Evolutionary conservation across 2,113 vertebrate genomes (phyloP).

Genomic region (Salvelinus fontinalis): DNA sequence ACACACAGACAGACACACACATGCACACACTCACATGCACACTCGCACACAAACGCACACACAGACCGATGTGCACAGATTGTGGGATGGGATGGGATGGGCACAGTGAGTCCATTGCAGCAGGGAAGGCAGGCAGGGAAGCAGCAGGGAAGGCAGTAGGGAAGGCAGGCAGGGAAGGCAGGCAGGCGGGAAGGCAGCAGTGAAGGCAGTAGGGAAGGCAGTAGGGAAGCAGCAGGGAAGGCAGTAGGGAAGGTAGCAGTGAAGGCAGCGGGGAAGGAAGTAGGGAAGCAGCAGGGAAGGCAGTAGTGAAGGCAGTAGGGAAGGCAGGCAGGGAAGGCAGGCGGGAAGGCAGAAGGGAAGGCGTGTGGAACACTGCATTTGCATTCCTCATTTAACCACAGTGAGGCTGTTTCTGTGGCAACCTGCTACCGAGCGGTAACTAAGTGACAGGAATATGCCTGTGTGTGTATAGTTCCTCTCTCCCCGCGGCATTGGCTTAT

Average conservation of each 20-base stretch:
- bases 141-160: no score
- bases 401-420: conserved; percentile 80
- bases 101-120: conserved; percentile 70
- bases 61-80: conserved; percentile 30
- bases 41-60: neutral
- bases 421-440: conserved; percentile 79
- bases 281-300: no score
- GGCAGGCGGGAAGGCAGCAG: fast-evolving
- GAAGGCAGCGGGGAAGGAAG: no score
- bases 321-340: no score
- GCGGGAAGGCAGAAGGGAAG: no score
- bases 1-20: neutral
- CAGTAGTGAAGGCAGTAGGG: no score
- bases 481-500: conserved; percentile 67
- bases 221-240: no score
- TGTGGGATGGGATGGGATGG: conserved; percentile 38
- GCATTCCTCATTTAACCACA: conserved; percentile 72
- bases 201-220: no score
- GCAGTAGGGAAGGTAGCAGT: no score
- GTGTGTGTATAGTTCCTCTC: conserved; percentile 56
- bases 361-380: conserved; percentile 65
- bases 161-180: no score
- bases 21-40: neutral
- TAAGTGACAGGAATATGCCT: conserved; percentile 78
- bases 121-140: conserved; percentile 19